A percentile compares a stretch with the other conserved stretches of the same genome.
Evolutionary conservation across 53 echinoderm and acorn worm genomes (phyloP).

Genomic region (Mesocentrotus franciscanus): DNA sequence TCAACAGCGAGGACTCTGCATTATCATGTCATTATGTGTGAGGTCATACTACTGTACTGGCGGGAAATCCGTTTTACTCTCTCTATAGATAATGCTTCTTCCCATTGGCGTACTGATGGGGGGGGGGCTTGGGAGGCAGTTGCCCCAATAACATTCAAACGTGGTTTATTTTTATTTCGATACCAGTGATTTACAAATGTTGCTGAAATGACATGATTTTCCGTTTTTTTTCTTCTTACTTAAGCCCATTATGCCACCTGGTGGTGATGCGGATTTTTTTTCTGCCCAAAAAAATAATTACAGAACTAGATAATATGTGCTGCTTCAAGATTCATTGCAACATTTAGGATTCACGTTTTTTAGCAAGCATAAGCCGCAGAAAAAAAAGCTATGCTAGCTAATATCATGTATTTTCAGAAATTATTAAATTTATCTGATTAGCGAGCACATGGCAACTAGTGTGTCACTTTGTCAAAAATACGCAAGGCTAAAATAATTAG

Average conservation of each 20-base stretch:
- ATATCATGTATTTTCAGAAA: not conserved
- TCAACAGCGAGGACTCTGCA: not conserved
- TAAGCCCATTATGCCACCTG: too few relatives aligned
- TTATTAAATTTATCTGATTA: not conserved
- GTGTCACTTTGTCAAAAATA: not conserved
- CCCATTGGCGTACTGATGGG: too few relatives aligned
- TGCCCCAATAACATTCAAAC: too few relatives aligned
- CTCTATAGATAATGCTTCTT: not conserved
- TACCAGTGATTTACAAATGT: too few relatives aligned
- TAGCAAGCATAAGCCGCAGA: not conserved
- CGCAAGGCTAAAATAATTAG: not conserved
- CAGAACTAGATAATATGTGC: not conserved
- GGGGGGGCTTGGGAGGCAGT: too few relatives aligned
- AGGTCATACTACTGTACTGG: not conserved
- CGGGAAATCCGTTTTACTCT: slow-evolving; percentile 2
- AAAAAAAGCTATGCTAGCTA: too few relatives aligned
- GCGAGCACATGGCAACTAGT: not conserved
- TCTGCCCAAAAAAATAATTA: too few relatives aligned
- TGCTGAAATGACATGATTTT: too few relatives aligned
- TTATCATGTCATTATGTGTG: not conserved
- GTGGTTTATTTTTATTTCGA: too few relatives aligned
- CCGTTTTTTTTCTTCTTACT: too few relatives aligned
- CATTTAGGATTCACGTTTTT: not conserved
- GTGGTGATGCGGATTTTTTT: too few relatives aligned
- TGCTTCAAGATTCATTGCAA: not conserved